Percentiles rank a stretch among this genome's conserved stretches.
Conservation (phyloP, 2,113 vertebrate species). For the Amblyopsis rosae region DNA sequence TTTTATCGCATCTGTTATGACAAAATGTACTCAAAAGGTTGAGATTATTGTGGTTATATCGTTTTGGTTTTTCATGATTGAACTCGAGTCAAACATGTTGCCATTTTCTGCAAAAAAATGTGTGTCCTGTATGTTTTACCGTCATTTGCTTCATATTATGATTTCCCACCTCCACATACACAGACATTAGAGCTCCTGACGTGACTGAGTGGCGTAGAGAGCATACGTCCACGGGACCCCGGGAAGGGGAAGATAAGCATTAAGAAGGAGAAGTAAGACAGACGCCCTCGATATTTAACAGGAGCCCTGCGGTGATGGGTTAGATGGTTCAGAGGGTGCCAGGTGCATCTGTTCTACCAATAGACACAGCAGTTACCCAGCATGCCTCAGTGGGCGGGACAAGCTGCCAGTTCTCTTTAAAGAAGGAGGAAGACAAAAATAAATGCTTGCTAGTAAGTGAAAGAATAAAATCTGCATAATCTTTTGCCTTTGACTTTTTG, state of each 20-base stretch:
- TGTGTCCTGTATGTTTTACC: no score
- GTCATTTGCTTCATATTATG: no score
- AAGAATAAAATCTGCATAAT: slow-evolving; percentile 36
- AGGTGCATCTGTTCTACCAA: slow-evolving; percentile 49
- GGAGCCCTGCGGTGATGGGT: slow-evolving; percentile 43
- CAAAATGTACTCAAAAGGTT: no score
- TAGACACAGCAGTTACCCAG: slow-evolving; percentile 49
- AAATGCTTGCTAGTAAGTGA: not conserved
- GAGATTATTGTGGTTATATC: no score
- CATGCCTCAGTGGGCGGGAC: slow-evolving; percentile 47
- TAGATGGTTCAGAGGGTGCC: slow-evolving; percentile 53
- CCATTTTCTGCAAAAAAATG: no score
- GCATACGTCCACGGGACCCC: slow-evolving; percentile 11
- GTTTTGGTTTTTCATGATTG: no score
- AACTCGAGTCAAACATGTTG: no score
- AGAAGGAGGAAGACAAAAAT: not conserved
- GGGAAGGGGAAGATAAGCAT: slow-evolving; percentile 38
- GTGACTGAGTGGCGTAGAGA: slow-evolving; percentile 2
- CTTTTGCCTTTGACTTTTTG: slow-evolving; percentile 42
- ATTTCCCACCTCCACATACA: no score
- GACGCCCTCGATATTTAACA: slow-evolving; percentile 44
- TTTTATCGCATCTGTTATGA: no score
- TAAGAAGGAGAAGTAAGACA: slow-evolving; percentile 43
- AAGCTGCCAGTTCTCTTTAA: slow-evolving; percentile 35
- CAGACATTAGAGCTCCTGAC: slow-evolving; percentile 4